A percentile compares a stretch with the other conserved stretches of the same genome.
Conservation (phyloP, 92 coral and sea anemone species). For the Phenganax subtilis region DNA sequence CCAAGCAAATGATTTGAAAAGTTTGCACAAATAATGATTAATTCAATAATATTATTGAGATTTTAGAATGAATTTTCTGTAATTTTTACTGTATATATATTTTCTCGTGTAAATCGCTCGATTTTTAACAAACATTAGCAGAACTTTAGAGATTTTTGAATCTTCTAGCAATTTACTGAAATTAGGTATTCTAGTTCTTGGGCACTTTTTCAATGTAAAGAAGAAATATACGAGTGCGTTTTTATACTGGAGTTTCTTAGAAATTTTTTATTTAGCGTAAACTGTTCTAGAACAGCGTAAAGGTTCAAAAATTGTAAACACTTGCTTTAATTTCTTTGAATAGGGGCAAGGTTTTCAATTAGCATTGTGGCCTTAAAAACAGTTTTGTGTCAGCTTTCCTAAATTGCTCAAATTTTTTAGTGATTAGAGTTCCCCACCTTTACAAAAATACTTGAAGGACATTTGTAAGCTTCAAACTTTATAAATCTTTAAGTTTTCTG, state of each 20-base stretch:
- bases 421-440: no score
- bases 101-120: constrained; percentile 5
- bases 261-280: no score
- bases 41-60: not conserved
- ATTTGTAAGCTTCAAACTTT: no score
- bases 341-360: no score
- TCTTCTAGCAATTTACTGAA: not conserved
- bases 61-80: constrained; percentile 9
- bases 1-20: not conserved
- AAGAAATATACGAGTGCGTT: constrained; percentile 8
- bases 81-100: constrained; percentile 15
- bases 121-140: constrained; percentile 9
- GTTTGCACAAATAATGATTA: not conserved
- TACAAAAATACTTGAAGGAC: no score
- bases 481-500: no score
- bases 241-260: not conserved
- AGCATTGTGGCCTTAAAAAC: no score
- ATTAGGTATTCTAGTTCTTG: not conserved
- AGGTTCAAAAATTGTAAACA: no score
- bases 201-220: not conserved
- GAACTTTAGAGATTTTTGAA: constrained; percentile 9
- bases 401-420: no score
- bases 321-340: no score
- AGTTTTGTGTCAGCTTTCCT: no score
- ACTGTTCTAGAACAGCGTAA: no score